Evolutionary conservation across 2,797 vertebrate genomes (phyloP), one percentile per base, ranked within the genome.

Genomic region (Periophthalmus magnuspinnatus): DNA sequence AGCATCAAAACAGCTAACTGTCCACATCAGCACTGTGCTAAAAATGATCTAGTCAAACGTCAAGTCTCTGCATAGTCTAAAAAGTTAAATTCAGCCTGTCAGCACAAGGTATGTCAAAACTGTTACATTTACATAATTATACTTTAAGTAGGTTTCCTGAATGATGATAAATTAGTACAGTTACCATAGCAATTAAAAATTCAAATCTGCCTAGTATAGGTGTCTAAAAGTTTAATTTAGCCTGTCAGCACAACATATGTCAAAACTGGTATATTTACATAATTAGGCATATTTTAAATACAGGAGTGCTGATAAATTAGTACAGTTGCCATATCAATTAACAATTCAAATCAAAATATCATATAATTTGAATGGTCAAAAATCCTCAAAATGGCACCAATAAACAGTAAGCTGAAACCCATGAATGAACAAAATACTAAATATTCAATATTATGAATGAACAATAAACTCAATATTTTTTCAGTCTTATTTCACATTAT

Each of bases 1-100:
- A 86, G 34, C 21, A 22, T 65, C n/a, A 52, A 57, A 5, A 24
- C 16, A 1, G 6, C 17, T 16, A 45, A 41, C 10, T 71, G 60
- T 41, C 77, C 75, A 69, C 64, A 75, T 86, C 72, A 81, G 58
- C 52, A 2, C n/a, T 62, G 13, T 2, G 21, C 34, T 61, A 34
- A 61, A 5, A 61, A 21, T 4, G 14, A 9, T 11, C 8, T 19
- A 10, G 59, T 13, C 6, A 16, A 63, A 63, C 28, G 19, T 32
- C 0, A 36, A 59, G 57, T 33, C 55, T 24, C 55, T 28, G 21
- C 13, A 22, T 54, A n/a, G 38, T 38, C 10, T 11, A 38, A 54
- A 54, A 54, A 57, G 22, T 28, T 16, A 28, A 21, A 28, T 24
- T 0, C 5, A 56, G 7, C 10, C 21, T 13, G 17, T 54, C 50